These are phyloP conservation scores for Nineta flava DNA, from an alignment of 2,888 invertebrate genomes.

Conservation along the genomic window DNA sequence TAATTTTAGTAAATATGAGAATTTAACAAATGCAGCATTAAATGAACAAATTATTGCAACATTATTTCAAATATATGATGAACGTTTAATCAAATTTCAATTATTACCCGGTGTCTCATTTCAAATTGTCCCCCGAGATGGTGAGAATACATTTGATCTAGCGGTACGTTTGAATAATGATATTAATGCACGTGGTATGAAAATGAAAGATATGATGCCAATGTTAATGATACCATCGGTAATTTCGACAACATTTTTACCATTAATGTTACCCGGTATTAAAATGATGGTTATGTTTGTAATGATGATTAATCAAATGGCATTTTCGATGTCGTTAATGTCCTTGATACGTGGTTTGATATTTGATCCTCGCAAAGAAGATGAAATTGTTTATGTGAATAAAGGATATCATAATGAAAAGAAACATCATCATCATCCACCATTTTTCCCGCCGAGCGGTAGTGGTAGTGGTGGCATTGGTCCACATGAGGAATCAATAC, in stretches of 20 bases:
- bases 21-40: slow-evolving; percentile 31
- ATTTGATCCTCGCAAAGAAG: slow-evolving; percentile 33
- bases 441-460: too few relatives aligned
- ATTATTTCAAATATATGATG: slow-evolving; percentile 33
- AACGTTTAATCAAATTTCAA: slow-evolving; percentile 32
- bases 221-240: slow-evolving; percentile 43
- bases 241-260: slow-evolving; percentile 46
- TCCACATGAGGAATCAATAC: neutral
- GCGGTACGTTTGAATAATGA: neutral
- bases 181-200: neutral
- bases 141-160: slow-evolving; percentile 11
- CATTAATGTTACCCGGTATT: slow-evolving; percentile 48
- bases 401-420: slow-evolving; percentile 36
- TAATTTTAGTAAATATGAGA: slow-evolving; percentile 22
- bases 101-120: slow-evolving; percentile 34
- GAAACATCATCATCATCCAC: slow-evolving; percentile 6
- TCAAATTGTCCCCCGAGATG: slow-evolving; percentile 32
- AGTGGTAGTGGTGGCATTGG: neutral
- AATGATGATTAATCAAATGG: slow-evolving; percentile 49
- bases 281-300: slow-evolving; percentile 46
- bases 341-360: slow-evolving; percentile 40
- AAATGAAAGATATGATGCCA: slow-evolving; percentile 25
- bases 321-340: slow-evolving; percentile 42
- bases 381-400: slow-evolving; percentile 39
- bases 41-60: slow-evolving; percentile 32